A percentile compares a stretch with the other conserved stretches of the same genome.
Evolutionary conservation across 1,140 invertebrate species (phyloP).

Genomic region (Drosophila kepulauana): DNA sequence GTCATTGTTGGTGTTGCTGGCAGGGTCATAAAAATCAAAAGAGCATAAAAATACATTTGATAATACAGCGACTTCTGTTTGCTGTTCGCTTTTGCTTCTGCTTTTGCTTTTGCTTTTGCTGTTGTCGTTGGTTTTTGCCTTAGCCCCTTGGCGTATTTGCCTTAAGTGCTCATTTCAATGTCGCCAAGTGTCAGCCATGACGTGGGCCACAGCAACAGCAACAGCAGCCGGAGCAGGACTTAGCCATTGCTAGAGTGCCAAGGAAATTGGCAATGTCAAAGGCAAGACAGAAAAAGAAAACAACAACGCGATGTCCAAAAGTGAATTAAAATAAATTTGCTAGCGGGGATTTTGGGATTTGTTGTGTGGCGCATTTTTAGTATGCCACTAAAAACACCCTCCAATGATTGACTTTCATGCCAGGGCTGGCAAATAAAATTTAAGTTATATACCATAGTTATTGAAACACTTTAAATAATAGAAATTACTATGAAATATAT

Average conservation of each 20-base stretch:
- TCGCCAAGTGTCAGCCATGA: conserved; percentile 77
- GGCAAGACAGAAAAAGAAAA: conserved; percentile 40
- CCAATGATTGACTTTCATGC: conserved; percentile 41
- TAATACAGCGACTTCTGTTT: conserved; percentile 73
- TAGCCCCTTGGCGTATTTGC: conserved; percentile 66
- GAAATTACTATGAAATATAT: not conserved
- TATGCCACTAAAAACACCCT: conserved; percentile 61
- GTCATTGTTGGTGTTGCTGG: conserved; percentile 50
- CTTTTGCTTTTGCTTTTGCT: no score
- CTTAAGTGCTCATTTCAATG: conserved; percentile 83
- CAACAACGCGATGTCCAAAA: conserved; percentile 67
- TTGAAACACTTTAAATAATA: not conserved
- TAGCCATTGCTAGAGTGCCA: conserved; percentile 26
- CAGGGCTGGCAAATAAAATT: conserved; percentile 47
- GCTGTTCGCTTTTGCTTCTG: conserved; percentile 43
- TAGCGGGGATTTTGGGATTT: conserved; percentile 81
- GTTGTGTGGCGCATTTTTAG: conserved; percentile 81
- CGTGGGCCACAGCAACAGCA: conserved; percentile 58
- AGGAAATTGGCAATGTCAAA: conserved; percentile 80
- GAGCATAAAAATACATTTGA: conserved; percentile 84
- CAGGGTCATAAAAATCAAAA: conserved; percentile 81
- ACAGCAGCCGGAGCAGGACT: conserved; percentile 25
- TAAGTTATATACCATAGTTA: not conserved
- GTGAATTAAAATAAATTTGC: conserved; percentile 84
- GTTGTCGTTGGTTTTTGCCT: conserved; percentile 20